Evolutionary conservation across 2,797 vertebrate genomes (phyloP).

Genomic region (Etheostoma perlongum): DNA sequence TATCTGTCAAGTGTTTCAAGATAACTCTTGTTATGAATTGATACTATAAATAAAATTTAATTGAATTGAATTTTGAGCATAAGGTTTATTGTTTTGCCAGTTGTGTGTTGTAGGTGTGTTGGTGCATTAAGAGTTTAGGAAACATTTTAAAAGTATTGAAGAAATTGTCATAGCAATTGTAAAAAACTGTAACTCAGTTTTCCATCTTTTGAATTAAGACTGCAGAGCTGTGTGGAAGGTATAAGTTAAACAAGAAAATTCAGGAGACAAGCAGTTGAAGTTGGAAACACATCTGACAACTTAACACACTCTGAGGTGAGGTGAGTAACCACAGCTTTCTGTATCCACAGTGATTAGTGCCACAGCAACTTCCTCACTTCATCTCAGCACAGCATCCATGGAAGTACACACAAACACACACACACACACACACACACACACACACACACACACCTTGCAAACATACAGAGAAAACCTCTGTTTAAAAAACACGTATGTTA

Average conservation of each 20-base stretch:
- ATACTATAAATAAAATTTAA: too few species aligned
- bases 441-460: neutral
- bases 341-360: slow-evolving; percentile 54
- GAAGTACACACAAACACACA: slow-evolving; percentile 6
- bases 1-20: too few species aligned
- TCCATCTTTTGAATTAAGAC: neutral
- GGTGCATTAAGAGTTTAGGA: too few species aligned
- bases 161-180: too few species aligned
- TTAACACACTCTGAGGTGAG: slow-evolving; percentile 32
- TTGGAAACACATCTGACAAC: slow-evolving; percentile 62
- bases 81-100: too few species aligned
- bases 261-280: slow-evolving; percentile 38
- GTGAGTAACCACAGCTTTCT: slow-evolving; percentile 42
- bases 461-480: slow-evolving; percentile 17
- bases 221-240: slow-evolving; percentile 1
- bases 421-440: slow-evolving; percentile 26
- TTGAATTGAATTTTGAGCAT: too few species aligned
- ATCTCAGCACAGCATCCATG: slow-evolving; percentile 7
- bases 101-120: too few species aligned
- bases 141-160: too few species aligned
- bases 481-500: slow-evolving; percentile 30
- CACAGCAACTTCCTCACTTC: slow-evolving; percentile 39
- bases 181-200: neutral
- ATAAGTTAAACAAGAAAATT: slow-evolving; percentile 8
- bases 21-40: too few species aligned